Base-by-base conservation (phyloP, 2,888 invertebrate genomes). In the Philereme transversata region DNA sequence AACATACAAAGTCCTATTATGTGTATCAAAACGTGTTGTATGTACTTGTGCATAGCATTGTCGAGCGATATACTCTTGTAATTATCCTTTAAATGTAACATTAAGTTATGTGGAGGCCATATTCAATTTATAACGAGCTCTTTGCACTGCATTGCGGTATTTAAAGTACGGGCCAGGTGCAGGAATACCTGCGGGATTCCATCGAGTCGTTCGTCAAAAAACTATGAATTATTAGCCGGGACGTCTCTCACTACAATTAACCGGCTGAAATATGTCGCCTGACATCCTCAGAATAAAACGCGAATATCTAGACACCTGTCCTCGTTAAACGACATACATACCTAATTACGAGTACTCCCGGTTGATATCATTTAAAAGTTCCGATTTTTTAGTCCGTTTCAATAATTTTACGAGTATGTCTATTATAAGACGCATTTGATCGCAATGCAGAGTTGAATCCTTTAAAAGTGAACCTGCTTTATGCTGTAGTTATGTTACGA, bases 251-350 rank as follows among this genome's bases (percentile, higher is more conserved):
- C 75, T 69, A 82, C 83, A 87, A 87, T 88, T 87, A 88, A 84
- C 86, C 79, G 81, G 77, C 82, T 84, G 81, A 84, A 88, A 90
- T 85, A 90, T 90, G 90, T 86, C 86, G 78, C 81, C 76, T 76
- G 72, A 81, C 87, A 86, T 88, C 86, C 85, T 83, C 78, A 75
- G 77, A 80, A 83, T 81, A 82, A 82, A 81, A 78, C 73, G 72
- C 65, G 69, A 70, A 76, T 60, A 65, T 71, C 76, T 72, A 79
- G 75, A 80, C 87, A 88, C 82, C 84, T 87, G 87, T 74, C 77
- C 78, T 69, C 68, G 72, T 77, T 71, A 71, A 71, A 75, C 70
- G 68, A 73, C 75, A 70, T 73, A 72, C 65, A 69, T 65, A 64
- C 71, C 73, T 76, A 76, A 73, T 72, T 78, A 77, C 75, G 57